A percentile compares a stretch with the other conserved stretches of the same genome.
phyloP scores from a whole-genome alignment of 2,797 vertebrate genomes.

The Euphonia xanthogaster region DNA sequence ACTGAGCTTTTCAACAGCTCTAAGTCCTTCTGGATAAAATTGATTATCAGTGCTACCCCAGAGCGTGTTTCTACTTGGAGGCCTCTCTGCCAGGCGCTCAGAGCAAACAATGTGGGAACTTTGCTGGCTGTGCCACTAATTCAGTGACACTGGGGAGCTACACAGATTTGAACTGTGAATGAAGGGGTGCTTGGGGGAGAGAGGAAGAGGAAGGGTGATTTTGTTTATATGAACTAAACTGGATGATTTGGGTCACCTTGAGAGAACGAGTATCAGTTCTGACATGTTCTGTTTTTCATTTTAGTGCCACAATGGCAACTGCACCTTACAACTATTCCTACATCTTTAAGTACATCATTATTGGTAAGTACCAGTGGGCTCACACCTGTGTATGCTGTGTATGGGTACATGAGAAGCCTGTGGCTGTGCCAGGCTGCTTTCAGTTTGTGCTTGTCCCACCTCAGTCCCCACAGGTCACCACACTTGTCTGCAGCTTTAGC shows the following conservation, averaged over 20 bases:
- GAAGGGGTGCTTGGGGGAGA: rapidly evolving
- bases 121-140: not conserved
- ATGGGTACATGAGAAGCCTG: rapidly evolving
- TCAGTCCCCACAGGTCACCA: not conserved
- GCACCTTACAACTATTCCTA: constrained; percentile 99
- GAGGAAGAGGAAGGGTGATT: rapidly evolving
- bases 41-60: not conserved
- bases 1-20: not conserved
- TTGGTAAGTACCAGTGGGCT: constrained; percentile 84
- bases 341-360: constrained; percentile 99
- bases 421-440: not conserved
- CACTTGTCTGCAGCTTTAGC: not conserved
- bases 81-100: not conserved
- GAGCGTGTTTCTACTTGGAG: not conserved
- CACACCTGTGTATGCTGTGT: rapidly evolving
- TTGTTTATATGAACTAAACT: not conserved
- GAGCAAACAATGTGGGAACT: not conserved
- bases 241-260: not conserved
- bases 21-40: not conserved
- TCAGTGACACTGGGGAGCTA: not conserved
- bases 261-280: not conserved
- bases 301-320: constrained; percentile 96
- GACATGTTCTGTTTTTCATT: constrained; percentile 20
- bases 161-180: not conserved
- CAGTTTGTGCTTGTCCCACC: not conserved